These are phyloP conservation scores for Serrognathus titanus DNA, from an alignment of 2,888 invertebrate genomes.

Conservation along the genomic window DNA sequence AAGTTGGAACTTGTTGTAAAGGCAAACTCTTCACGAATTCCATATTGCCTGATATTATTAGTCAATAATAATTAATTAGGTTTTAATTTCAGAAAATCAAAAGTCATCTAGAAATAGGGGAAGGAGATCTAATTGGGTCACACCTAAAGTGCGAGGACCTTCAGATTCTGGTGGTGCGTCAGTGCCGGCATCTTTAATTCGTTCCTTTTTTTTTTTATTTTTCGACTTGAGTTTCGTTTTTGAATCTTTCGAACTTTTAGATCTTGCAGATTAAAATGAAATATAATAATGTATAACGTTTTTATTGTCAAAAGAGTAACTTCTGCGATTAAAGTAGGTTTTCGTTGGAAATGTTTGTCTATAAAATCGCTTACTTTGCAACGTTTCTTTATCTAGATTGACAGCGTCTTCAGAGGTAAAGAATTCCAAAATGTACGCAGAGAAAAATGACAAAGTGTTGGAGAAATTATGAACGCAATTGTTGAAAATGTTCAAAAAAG, in stretches of 20 bases:
- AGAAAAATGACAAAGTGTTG: too few relatives aligned
- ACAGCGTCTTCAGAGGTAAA: too few relatives aligned
- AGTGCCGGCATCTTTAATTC: background rate
- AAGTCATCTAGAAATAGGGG: slow-evolving; percentile 29
- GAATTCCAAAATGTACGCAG: too few relatives aligned
- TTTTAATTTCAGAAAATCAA: background rate
- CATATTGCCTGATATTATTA: slow-evolving; percentile 7
- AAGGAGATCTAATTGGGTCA: slow-evolving; percentile 26
- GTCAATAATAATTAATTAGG: background rate
- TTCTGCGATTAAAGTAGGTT: too few relatives aligned
- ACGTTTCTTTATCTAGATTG: too few relatives aligned
- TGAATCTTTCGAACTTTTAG: background rate
- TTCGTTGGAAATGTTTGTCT: too few relatives aligned
- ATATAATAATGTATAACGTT: too few relatives aligned
- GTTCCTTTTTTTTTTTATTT: background rate
- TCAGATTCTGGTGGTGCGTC: background rate
- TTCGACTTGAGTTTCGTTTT: slow-evolving; percentile 1
- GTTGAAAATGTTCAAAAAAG: too few relatives aligned
- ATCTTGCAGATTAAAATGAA: background rate
- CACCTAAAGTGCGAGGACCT: slow-evolving; percentile 24
- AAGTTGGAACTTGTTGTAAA: slow-evolving; percentile 5
- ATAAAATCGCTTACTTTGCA: too few relatives aligned
- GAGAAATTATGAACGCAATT: too few relatives aligned
- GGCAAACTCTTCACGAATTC: slow-evolving; percentile 13
- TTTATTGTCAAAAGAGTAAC: too few relatives aligned